Base-by-base conservation (phyloP, 2,113 vertebrate species). In the Ardeotis arabs region DNA sequence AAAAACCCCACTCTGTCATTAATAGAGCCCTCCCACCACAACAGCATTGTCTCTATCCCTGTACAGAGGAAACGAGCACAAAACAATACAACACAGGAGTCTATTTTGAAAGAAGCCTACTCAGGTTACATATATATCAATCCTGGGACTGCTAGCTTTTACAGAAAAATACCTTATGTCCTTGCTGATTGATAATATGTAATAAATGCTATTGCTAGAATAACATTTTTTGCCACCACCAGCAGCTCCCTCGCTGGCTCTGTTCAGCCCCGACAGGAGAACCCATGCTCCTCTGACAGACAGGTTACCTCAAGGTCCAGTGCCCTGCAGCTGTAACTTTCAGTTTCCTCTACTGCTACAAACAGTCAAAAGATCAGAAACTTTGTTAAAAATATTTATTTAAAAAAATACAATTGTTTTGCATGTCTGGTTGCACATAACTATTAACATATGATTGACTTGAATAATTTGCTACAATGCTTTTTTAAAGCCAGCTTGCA, bases 341-440 rank as follows among this genome's bases (percentile, higher is more conserved):
- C 72, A 10, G 4, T 76, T 91, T 91, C 87, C 68, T 91, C 80
- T 56, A 14, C 64, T 31, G 64, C 28, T 47, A 29, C 10, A 53
- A 39, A 41, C 11, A 6, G 50, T 3, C 55, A 24, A 41, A 72
- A 35, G 70, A 80, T 23, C 56, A 81, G 77, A 13, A 73, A 59
- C 59, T 97, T 98, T 97, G 98, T 98, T 98, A 98, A 98, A 98
- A 98, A 98, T 97, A 98, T 41, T 41, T 98, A 98, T 98, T 98
- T 98, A 98, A 98, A 98, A 98, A 98, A 98, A 98, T 98, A 98
- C 98, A 98, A 95, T 96, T 98, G 97, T 97, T 97, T 97, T 98
- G 96, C 97, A 95, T 97, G 97, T 98, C 95, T 98, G 96, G 95
- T 97, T 96, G 97, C 96, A 98, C 97, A 97, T 97, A 97, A 94